Evolutionary conservation across 2,113 vertebrate species (phyloP).

Genomic region (Sardina pilchardus): DNA sequence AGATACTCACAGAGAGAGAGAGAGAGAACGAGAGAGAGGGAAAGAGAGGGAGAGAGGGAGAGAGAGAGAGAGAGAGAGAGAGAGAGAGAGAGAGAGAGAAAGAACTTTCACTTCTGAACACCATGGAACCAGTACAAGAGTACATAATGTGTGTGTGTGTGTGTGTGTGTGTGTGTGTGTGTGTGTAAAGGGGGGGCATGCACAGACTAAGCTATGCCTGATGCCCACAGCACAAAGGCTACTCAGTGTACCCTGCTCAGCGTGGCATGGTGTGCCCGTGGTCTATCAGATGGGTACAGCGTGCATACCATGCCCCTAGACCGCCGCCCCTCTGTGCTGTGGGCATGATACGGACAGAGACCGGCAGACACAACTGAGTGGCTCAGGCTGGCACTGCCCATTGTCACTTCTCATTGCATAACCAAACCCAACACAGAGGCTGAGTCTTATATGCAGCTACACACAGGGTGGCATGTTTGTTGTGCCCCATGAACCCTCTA

Average conservation of each 20-base stretch:
- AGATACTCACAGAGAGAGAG: constrained; percentile 45
- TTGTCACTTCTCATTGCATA: neutral
- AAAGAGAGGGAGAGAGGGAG: constrained; percentile 29
- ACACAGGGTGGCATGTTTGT: no score
- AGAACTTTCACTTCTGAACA: neutral
- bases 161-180: neutral
- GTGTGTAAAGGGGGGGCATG: neutral
- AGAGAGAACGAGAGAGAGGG: constrained; percentile 27
- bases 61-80: constrained; percentile 43
- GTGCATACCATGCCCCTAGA: neutral
- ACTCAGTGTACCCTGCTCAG: neutral
- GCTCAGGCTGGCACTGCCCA: neutral
- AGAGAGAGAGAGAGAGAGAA: constrained; percentile 28
- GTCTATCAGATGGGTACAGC: neutral
- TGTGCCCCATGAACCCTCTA: no score
- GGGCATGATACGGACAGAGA: neutral
- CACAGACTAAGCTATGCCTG: neutral
- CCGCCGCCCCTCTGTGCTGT: neutral
- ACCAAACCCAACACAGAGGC: no score
- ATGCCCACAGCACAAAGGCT: neutral
- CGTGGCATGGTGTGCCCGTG: neutral
- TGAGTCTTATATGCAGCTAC: no score
- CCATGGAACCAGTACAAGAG: neutral
- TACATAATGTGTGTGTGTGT: neutral
- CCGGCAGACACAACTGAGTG: neutral